These are phyloP conservation scores for Siphamia tubifer DNA, from an alignment of 2,113 vertebrate genomes.

Conservation along the genomic window DNA sequence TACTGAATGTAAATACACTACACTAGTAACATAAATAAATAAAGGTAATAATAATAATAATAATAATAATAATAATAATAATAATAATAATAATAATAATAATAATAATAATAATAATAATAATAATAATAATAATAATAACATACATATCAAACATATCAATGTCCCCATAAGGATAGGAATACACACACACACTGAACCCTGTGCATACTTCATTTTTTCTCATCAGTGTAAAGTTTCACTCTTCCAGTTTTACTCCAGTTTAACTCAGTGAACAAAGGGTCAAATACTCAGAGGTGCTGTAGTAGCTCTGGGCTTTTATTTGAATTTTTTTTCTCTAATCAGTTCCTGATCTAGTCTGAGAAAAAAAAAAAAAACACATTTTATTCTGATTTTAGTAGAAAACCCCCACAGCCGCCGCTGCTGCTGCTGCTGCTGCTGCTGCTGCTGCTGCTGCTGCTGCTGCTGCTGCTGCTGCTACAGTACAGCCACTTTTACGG, in stretches of 20 bases:
- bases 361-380: slow-evolving; percentile 33
- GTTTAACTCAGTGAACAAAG: slow-evolving; percentile 67
- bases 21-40: too few relatives aligned
- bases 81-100: too few relatives aligned
- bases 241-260: slow-evolving; percentile 74
- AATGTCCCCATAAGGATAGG: too few relatives aligned
- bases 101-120: too few relatives aligned
- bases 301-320: slow-evolving; percentile 28
- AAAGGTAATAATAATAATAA: too few relatives aligned
- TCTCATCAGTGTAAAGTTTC: slow-evolving; percentile 62
- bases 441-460: slow-evolving; percentile 45
- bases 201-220: slow-evolving; percentile 72
- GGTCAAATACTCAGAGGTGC: slow-evolving; percentile 56
- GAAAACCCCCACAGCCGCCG: too few relatives aligned
- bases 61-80: too few relatives aligned
- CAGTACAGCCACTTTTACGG: slow-evolving; percentile 80
- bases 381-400: slow-evolving; percentile 53
- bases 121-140: too few relatives aligned
- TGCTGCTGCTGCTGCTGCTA: slow-evolving; percentile 45
- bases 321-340: background rate
- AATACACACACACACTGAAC: slow-evolving; percentile 42
- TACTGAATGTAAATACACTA: too few relatives aligned
- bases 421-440: slow-evolving; percentile 43
- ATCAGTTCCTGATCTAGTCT: slow-evolving; percentile 17
- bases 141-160: too few relatives aligned